Conservation (phyloP, 2,797 vertebrate species). For the Molossus molossus region DNA sequence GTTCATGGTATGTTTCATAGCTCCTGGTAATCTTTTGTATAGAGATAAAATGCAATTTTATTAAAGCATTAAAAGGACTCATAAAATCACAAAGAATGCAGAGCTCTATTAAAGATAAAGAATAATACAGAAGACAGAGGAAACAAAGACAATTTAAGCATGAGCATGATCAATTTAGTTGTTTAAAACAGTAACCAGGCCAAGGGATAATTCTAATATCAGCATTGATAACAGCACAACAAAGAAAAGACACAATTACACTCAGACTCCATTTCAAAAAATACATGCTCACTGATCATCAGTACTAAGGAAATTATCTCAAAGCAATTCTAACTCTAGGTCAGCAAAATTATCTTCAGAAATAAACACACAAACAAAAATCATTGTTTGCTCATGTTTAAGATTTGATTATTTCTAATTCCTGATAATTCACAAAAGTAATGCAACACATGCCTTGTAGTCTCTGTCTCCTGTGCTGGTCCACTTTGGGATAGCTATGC, state of each 20-base stretch:
- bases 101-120: not conserved
- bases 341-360: conserved; percentile 42
- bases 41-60: conserved; percentile 10
- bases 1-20: not conserved
- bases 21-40: not conserved
- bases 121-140: not conserved
- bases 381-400: not conserved
- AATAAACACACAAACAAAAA: conserved; percentile 12
- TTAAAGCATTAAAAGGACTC: not conserved
- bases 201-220: not conserved
- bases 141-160: conserved; percentile 17
- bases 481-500: not conserved
- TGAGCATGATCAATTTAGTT: not conserved
- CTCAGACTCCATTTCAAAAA: conserved; percentile 33
- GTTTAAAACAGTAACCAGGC: not conserved
- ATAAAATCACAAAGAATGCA: conserved; percentile 42
- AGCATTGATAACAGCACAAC: not conserved
- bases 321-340: not conserved
- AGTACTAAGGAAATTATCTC: not conserved
- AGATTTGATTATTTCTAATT: conserved; percentile 28
- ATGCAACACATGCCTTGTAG: not conserved
- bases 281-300: not conserved
- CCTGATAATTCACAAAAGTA: not conserved
- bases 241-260: not conserved
- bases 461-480: not conserved